Evolutionary conservation across 2,888 invertebrate genomes (phyloP), one percentile per base, ranked within the genome.

Genomic region (Strigamia maritima): DNA sequence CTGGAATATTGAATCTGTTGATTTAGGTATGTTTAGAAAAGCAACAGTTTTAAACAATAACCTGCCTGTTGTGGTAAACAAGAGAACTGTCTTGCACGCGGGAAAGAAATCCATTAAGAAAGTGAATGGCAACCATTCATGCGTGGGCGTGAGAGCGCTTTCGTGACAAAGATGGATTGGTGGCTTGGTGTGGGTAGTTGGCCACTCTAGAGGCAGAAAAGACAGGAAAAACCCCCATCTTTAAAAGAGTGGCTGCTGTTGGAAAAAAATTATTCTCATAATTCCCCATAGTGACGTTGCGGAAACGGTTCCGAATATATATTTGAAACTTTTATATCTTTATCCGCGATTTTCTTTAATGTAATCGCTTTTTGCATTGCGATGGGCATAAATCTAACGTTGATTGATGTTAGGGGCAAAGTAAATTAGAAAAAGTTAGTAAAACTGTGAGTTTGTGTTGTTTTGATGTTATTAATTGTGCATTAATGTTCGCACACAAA

Each of bases 71-170:
- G 60, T 65, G 19, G 60, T 65, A 65, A 65, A 65, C 60, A 65
- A 24, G 60, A 22, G 60, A 65, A 24, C 60, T 65, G 60, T 65
- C 60, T 65, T 65, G 60, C 60, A 24, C 6, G 60, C 60, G 60
- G 60, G 60, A 65, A 65, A 65, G n/a, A 19, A 65, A 65, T 65
- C 60, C 60, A 65, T 65, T 65, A 65, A 65, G 60, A 65, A 65
- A 65, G 60, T 65, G 60, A 65, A 19, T 65, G 60, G 60, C 60
- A 22, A 65, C 60, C 60, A 65, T 65, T 65, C 60, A 65, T 65
- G 60, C 60, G 60, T 65, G 60, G 60, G 60, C 60, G 60, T 65
- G 60, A 65, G 60, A 24, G 60, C 60, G 60, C 60, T 65, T 65
- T 65, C 24, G 60, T 65, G 60, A 65, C 60, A 65, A 65, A 65